Evolutionary conservation across 2,113 vertebrate genomes (phyloP).

Genomic region (Burhinus bistriatus): DNA sequence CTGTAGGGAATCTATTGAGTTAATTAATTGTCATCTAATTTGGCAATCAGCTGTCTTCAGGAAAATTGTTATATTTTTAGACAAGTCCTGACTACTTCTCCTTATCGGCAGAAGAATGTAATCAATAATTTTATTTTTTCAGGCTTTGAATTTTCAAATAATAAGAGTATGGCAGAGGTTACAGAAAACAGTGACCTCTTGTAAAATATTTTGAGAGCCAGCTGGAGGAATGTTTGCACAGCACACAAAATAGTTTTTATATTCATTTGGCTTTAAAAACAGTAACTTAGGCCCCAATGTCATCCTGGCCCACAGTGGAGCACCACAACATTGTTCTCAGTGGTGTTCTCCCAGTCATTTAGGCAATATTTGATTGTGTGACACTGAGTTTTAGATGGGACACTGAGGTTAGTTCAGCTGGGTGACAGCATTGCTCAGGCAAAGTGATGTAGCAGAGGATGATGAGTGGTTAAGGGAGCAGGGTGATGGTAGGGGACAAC

Average conservation of each 20-base stretch:
- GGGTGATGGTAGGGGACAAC: not conserved
- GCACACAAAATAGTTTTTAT: not conserved
- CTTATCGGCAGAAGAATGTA: not conserved
- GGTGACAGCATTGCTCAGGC: not conserved
- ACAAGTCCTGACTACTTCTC: not conserved
- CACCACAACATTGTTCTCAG: not conserved
- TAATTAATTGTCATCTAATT: not conserved
- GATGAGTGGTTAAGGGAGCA: not conserved
- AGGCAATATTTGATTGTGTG: not conserved
- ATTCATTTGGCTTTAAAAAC: not conserved
- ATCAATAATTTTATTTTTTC: not conserved
- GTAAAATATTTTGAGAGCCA: not conserved
- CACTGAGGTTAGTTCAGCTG: not conserved
- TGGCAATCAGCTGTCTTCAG: not conserved
- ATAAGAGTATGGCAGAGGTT: not conserved
- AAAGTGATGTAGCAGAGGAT: not conserved
- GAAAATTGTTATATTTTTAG: not conserved
- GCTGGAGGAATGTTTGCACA: not conserved
- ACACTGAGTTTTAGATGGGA: not conserved
- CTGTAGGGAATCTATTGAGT: not conserved
- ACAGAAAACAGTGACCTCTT: not conserved
- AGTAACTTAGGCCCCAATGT: not conserved
- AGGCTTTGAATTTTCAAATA: not conserved
- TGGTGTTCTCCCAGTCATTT: not conserved
- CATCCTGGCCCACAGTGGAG: not conserved